Percentiles rank a stretch among this genome's conserved stretches.
These are phyloP conservation scores for Pangasianodon gigas DNA, from an alignment of 2,113 vertebrate genomes.

Conservation along the genomic window DNA sequence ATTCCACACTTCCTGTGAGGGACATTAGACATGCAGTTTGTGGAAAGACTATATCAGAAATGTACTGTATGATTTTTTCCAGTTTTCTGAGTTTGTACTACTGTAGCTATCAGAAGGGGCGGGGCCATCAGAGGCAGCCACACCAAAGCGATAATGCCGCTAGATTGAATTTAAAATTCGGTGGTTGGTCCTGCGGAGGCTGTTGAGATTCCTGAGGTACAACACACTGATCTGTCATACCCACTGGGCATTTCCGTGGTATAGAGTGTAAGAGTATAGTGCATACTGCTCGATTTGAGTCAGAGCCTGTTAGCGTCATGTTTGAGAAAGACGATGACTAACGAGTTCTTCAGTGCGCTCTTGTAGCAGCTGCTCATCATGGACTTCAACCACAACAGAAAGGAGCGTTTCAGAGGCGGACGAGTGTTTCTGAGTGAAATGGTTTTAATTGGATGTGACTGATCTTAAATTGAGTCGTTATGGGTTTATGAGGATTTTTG, in stretches of 20 bases:
- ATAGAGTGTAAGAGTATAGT: not conserved
- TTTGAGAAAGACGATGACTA: conserved; percentile 37
- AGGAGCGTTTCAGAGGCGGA: conserved; percentile 48
- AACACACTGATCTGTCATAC: not conserved
- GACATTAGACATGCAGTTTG: not conserved
- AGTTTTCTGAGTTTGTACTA: not conserved
- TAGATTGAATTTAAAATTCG: not conserved
- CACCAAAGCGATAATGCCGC: not conserved
- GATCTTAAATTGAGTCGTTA: conserved; percentile 56
- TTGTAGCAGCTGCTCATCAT: conserved; percentile 59
- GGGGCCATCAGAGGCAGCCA: not conserved
- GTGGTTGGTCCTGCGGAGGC: not conserved
- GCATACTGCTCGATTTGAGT: not conserved
- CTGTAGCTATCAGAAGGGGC: not conserved
- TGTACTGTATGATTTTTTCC: not conserved
- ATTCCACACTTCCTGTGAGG: not conserved
- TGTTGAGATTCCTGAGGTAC: not conserved
- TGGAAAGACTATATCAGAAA: not conserved
- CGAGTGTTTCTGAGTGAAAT: conserved; percentile 49
- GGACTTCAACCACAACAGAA: conserved; percentile 61
- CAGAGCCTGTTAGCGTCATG: not conserved
- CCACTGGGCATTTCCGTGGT: not conserved
- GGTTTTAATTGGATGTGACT: conserved; percentile 60
- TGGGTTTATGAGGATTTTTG: conserved; percentile 57
- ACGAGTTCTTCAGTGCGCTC: conserved; percentile 34